phyloP scores from a whole-genome alignment of 1,140 invertebrate genomes.

The Panagrolaimus sp. region DNA sequence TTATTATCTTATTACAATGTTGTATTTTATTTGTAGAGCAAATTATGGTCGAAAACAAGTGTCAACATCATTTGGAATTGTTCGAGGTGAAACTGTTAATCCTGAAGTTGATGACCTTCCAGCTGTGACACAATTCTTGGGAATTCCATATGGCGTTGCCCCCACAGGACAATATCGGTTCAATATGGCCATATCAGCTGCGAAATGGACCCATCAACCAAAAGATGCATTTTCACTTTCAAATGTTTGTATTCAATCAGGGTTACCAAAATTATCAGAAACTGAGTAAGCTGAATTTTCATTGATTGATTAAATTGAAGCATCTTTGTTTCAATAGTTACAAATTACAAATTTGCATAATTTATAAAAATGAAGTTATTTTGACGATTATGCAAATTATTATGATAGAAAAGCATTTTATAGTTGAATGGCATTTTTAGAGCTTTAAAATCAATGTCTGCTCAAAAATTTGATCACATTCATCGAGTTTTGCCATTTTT shows the following conservation, averaged over 20 bases:
- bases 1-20: too few relatives aligned
- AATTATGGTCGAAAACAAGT: conserved; percentile 34
- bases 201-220: conserved; percentile 59
- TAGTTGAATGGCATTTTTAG: conserved; percentile 79
- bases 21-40: background rate
- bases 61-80: conserved; percentile 54
- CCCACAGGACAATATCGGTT: conserved; percentile 69
- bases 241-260: conserved; percentile 53
- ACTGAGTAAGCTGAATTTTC: conserved; percentile 56
- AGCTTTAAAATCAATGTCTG: conserved; percentile 70
- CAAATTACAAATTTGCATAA: too few relatives aligned
- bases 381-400: too few relatives aligned
- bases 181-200: conserved; percentile 59
- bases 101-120: conserved; percentile 44
- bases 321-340: too few relatives aligned
- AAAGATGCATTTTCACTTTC: conserved; percentile 52
- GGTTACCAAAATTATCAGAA: conserved; percentile 50
- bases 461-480: conserved; percentile 76
- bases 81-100: conserved; percentile 45
- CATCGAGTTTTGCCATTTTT: conserved; percentile 77
- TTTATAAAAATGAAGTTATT: too few relatives aligned
- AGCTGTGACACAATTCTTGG: conserved; percentile 70
- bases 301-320: too few relatives aligned
- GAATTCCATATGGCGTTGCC: conserved; percentile 87
- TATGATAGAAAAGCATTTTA: too few relatives aligned